phyloP scores from a whole-genome alignment of 92 coral and sea anemone genomes.

The Diadumene lineata region DNA sequence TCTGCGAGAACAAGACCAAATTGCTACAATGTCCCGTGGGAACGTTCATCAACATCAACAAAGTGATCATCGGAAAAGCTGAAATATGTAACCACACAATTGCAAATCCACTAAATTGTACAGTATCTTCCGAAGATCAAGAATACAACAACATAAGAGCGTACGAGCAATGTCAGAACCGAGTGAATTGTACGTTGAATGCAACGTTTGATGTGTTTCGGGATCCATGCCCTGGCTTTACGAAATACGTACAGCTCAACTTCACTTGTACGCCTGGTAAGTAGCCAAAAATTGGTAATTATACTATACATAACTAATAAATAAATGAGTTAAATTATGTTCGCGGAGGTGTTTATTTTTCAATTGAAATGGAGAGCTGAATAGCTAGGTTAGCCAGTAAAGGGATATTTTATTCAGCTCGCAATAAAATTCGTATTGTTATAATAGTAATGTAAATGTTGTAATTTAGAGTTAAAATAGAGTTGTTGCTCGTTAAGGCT shows the following conservation, averaged over 20 bases:
- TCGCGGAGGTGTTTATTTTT: no score
- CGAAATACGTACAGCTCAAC: constrained; percentile 31
- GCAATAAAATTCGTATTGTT: no score
- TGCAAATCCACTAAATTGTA: constrained; percentile 13
- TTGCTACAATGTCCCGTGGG: constrained; percentile 39
- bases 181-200: constrained; percentile 37
- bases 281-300: background rate
- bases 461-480: no score
- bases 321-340: no score
- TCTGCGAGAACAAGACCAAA: constrained; percentile 35
- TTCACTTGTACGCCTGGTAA: constrained; percentile 58
- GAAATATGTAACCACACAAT: background rate
- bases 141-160: constrained; percentile 47
- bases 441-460: no score
- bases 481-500: no score
- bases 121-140: constrained; percentile 28
- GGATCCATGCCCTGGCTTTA: constrained; percentile 61
- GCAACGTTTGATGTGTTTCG: constrained; percentile 36
- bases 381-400: no score
- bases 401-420: no score
- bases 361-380: no score
- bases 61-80: constrained; percentile 42
- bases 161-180: constrained; percentile 58
- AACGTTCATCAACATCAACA: constrained; percentile 53
- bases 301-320: no score